phyloP scores from a whole-genome alignment of 2,888 invertebrate genomes.

The Coenonympha glycerion region DNA sequence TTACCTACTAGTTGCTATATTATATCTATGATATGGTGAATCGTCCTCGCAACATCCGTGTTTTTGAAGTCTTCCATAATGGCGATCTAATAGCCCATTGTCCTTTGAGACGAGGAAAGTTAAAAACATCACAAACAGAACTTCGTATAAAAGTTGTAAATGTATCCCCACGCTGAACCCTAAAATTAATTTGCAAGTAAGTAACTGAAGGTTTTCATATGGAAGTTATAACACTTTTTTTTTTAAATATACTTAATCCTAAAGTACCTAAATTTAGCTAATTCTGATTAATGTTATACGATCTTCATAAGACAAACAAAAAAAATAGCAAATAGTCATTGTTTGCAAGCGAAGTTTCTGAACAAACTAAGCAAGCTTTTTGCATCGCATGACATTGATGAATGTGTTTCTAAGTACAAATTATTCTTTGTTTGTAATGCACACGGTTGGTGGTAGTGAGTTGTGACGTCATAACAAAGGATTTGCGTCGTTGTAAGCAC shows the following conservation, averaged over 20 bases:
- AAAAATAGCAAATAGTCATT: too few relatives aligned
- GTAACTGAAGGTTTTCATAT: too few relatives aligned
- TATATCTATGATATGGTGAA: conserved; percentile 11
- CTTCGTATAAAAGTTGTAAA: too few relatives aligned
- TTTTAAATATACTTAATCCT: too few relatives aligned
- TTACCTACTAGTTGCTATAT: background rate
- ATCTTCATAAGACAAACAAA: background rate
- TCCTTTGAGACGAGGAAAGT: conserved; percentile 39
- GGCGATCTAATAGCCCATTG: conserved; percentile 45
- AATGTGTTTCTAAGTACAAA: conserved; percentile 21
- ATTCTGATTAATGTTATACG: too few relatives aligned
- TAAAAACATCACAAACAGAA: conserved; percentile 13
- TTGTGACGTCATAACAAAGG: conserved; percentile 30
- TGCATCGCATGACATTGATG: conserved; percentile 23
- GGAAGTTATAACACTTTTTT: too few relatives aligned
- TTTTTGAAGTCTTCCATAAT: conserved; percentile 52
- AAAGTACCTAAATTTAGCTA: too few relatives aligned
- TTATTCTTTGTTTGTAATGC: conserved; percentile 7
- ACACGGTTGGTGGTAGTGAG: conserved; percentile 22
- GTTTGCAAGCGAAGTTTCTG: too few relatives aligned
- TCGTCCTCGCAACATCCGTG: conserved; percentile 44
- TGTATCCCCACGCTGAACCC: too few relatives aligned
- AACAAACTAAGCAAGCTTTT: conserved; percentile 14
- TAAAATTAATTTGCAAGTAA: too few relatives aligned
- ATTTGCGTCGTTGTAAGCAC: conserved; percentile 28